A percentile compares a stretch with the other conserved stretches of the same genome.
phyloP scores from a whole-genome alignment of 2,797 vertebrate species.

The Otus scops region DNA sequence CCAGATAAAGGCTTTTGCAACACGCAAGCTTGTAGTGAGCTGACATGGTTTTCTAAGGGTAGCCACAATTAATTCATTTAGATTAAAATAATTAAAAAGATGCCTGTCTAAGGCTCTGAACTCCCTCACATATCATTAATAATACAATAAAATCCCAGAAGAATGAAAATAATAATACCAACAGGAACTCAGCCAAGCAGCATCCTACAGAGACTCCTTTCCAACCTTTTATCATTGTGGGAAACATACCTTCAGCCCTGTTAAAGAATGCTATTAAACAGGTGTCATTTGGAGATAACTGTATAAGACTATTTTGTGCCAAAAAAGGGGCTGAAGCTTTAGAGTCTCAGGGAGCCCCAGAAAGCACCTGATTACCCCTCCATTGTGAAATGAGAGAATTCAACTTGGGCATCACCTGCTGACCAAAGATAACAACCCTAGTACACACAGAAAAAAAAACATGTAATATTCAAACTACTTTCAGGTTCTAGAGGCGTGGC shows the following conservation, averaged over 20 bases:
- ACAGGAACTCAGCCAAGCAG: conserved; percentile 37
- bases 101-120: not conserved
- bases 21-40: not conserved
- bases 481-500: not conserved
- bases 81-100: conserved; percentile 38
- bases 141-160: conserved; percentile 37
- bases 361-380: not conserved
- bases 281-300: not conserved
- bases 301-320: not conserved
- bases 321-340: not conserved
- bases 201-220: conserved; percentile 21
- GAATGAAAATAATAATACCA: conserved; percentile 34
- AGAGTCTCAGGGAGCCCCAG: not conserved
- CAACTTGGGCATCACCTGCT: not conserved
- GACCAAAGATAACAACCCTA: not conserved
- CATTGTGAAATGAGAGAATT: not conserved
- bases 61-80: conserved; percentile 4
- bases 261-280: conserved; percentile 18
- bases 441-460: not conserved
- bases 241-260: conserved; percentile 1
- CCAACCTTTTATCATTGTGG: not conserved
- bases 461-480: not conserved
- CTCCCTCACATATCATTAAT: conserved; percentile 25
- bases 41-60: not conserved
- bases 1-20: not conserved